Evolutionary conservation across 2,113 vertebrate species (phyloP).

Genomic region (Azemiops feae): DNA sequence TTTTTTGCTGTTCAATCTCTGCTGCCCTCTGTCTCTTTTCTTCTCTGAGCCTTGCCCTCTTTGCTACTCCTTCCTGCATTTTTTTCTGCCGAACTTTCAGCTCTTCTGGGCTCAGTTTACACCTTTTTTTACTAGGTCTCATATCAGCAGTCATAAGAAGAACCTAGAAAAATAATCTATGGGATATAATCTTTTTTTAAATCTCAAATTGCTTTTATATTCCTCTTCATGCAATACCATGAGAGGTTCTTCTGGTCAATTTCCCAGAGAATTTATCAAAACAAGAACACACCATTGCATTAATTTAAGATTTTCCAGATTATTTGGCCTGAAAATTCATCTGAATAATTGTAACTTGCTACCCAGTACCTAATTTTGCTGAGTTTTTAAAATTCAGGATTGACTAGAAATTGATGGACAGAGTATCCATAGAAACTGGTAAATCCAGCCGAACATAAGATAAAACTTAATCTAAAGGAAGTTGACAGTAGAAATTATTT

Average conservation of each 20-base stretch:
- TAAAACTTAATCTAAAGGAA: not conserved
- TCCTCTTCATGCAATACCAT: not conserved
- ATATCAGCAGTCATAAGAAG: slow-evolving; percentile 62
- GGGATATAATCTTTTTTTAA: not conserved
- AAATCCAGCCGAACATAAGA: not conserved
- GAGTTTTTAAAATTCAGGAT: not conserved
- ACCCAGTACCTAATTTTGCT: not conserved
- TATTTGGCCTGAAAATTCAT: not conserved
- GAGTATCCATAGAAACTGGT: not conserved
- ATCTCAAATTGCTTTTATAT: not conserved
- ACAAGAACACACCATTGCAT: not conserved
- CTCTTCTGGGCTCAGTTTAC: slow-evolving; percentile 74
- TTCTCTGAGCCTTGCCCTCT: slow-evolving; percentile 77
- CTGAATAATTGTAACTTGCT: not conserved
- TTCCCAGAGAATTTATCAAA: not conserved
- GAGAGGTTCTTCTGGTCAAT: not conserved
- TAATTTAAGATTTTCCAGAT: not conserved
- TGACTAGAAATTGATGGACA: not conserved
- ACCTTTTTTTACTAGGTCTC: slow-evolving; percentile 71
- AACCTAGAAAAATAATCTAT: slow-evolving; percentile 57
- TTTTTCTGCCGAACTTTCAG: slow-evolving; percentile 73
- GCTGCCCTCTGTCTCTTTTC: slow-evolving; percentile 74
- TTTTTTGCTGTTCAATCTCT: slow-evolving; percentile 80
- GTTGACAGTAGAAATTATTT: not conserved
- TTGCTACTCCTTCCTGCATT: slow-evolving; percentile 78